phyloP scores from a whole-genome alignment of 1,140 invertebrate species.

The Macrobrachium rosenbergii region DNA sequence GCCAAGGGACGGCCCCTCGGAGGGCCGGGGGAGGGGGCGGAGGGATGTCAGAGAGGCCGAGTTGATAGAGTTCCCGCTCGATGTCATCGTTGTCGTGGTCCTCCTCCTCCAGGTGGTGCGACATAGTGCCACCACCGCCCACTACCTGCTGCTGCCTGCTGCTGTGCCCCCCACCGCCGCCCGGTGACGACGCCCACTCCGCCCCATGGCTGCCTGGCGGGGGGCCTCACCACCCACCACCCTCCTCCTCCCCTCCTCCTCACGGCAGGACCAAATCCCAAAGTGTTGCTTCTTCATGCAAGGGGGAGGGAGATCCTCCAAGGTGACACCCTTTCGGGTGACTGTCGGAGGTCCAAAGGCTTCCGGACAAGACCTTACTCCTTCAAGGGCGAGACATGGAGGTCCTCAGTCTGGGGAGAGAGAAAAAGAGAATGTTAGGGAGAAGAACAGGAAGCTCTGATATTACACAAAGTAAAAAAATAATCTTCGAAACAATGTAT shows the following conservation, averaged over 20 bases:
- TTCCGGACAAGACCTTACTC: too few relatives aligned
- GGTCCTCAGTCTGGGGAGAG: too few relatives aligned
- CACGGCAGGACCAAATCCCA: conserved; percentile 29
- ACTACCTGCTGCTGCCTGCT: conserved; percentile 44
- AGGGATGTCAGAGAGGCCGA: conserved; percentile 63
- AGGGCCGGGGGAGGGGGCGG: conserved; percentile 54
- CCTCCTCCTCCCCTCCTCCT: conserved; percentile 1
- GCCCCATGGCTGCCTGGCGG: conserved; percentile 58
- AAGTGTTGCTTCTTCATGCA: neutral
- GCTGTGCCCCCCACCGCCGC: conserved; percentile 30
- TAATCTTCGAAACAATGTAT: too few relatives aligned
- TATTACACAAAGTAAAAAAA: too few relatives aligned
- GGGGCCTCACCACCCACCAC: conserved; percentile 51
- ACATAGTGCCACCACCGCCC: conserved; percentile 48
- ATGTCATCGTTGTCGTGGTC: conserved; percentile 65
- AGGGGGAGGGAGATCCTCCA: neutral
- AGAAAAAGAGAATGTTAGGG: too few relatives aligned
- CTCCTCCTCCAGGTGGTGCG: conserved; percentile 37
- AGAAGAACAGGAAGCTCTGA: too few relatives aligned
- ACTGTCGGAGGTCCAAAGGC: too few relatives aligned
- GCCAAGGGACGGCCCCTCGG: conserved; percentile 46
- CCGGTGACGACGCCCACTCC: conserved; percentile 21
- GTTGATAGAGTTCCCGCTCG: conserved; percentile 64
- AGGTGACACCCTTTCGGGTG: neutral
- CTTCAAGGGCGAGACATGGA: too few relatives aligned